Evolutionary conservation across 2,888 invertebrate genomes (phyloP).

Genomic region (Diploptera punctata): DNA sequence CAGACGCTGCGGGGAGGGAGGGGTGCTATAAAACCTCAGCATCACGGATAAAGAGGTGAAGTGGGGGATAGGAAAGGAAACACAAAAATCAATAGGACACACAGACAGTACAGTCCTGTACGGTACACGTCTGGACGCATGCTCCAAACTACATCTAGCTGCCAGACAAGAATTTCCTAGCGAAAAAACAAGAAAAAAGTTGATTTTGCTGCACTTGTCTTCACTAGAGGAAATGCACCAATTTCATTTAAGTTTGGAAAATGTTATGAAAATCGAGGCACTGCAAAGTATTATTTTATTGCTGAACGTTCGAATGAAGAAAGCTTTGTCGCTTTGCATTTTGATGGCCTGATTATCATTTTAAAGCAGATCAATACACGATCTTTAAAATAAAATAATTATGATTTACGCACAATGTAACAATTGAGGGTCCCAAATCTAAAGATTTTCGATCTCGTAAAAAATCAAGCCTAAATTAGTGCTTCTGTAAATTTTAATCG

Average conservation of each 20-base stretch:
- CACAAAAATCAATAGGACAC: conserved; percentile 36
- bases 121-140: not conserved
- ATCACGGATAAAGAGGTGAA: conserved; percentile 4
- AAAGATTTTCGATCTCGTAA: too few relatives aligned
- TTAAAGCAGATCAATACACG: too few relatives aligned
- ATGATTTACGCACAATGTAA: too few relatives aligned
- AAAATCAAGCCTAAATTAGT: too few relatives aligned
- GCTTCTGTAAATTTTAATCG: too few relatives aligned
- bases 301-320: too few relatives aligned
- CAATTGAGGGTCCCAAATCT: too few relatives aligned
- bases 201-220: not conserved
- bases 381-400: too few relatives aligned
- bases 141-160: not conserved
- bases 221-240: not conserved
- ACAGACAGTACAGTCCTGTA: not conserved
- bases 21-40: conserved; percentile 2
- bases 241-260: not conserved
- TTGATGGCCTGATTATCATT: too few relatives aligned
- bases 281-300: too few relatives aligned
- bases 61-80: conserved; percentile 25
- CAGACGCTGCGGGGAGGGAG: conserved; percentile 1
- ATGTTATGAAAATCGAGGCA: not conserved
- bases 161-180: not conserved
- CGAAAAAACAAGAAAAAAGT: not conserved
- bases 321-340: too few relatives aligned